Conservation (phyloP, 1,140 invertebrate species). For the Eurytemora carolleeae region DNA sequence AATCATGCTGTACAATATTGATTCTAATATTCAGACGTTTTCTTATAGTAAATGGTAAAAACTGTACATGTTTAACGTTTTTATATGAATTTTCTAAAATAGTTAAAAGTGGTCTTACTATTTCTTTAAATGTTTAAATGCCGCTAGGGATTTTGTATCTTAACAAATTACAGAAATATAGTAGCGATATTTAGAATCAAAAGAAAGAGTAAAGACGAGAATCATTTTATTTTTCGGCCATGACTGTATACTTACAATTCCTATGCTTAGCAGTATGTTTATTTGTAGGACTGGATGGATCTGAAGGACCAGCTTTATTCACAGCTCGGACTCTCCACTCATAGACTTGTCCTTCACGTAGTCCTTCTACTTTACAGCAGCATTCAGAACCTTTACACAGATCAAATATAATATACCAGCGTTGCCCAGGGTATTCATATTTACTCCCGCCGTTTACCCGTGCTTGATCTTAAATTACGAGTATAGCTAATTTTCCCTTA, state of each 20-base stretch:
- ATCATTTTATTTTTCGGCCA: not conserved
- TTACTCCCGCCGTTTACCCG: too few relatives aligned
- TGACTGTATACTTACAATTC: conserved; percentile 41
- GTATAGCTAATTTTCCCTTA: too few relatives aligned
- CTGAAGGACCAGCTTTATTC: conserved; percentile 86
- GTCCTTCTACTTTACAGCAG: conserved; percentile 65
- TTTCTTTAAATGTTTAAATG: not conserved
- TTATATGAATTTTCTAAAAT: too few relatives aligned
- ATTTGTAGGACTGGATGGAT: conserved; percentile 80
- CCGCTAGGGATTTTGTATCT: not conserved
- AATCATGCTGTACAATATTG: too few relatives aligned
- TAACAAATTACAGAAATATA: not conserved
- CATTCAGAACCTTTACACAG: too few relatives aligned
- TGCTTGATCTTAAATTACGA: too few relatives aligned
- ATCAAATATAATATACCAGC: too few relatives aligned
- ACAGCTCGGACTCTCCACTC: conserved; percentile 82
- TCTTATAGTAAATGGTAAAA: too few relatives aligned
- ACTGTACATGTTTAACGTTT: too few relatives aligned
- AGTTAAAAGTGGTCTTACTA: too few relatives aligned
- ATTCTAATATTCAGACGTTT: too few relatives aligned
- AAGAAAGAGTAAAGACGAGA: not conserved
- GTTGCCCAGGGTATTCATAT: too few relatives aligned
- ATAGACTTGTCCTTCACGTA: conserved; percentile 82
- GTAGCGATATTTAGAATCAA: not conserved
- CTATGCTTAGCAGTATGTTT: conserved; percentile 84